Percentiles rank a stretch among this genome's conserved stretches.
These are phyloP conservation scores for Chamaea fasciata DNA, from an alignment of 2,113 vertebrate genomes.

Conservation along the genomic window DNA sequence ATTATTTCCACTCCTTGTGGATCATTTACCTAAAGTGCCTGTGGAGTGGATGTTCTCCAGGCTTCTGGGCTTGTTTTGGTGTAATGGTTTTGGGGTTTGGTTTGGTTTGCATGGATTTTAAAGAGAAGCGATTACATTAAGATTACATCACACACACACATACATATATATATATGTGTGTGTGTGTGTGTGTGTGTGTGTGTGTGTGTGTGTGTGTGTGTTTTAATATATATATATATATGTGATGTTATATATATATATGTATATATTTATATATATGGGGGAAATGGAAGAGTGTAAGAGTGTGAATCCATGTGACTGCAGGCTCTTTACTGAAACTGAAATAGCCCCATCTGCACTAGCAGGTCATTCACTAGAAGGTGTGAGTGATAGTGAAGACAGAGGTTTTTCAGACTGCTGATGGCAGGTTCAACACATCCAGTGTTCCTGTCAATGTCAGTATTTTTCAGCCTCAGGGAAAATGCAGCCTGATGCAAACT, in stretches of 20 bases:
- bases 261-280: neutral
- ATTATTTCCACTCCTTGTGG: neutral
- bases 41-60: neutral
- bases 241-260: neutral
- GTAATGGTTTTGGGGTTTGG: neutral
- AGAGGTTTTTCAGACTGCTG: constrained; percentile 3
- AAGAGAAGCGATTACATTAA: neutral
- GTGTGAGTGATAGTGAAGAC: neutral
- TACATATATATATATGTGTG: neutral
- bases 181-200: too few relatives aligned
- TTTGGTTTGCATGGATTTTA: neutral
- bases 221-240: neutral
- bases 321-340: neutral
- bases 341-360: neutral
- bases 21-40: neutral
- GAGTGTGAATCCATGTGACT: neutral
- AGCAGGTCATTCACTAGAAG: neutral
- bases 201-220: too few relatives aligned
- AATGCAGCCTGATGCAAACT: neutral
- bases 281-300: neutral
- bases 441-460: neutral
- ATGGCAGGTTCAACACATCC: neutral
- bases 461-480: constrained; percentile 16
- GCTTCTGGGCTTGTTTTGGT: neutral
- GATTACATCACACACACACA: neutral